Percentiles rank a stretch among this genome's conserved stretches.
These are phyloP conservation scores for Nysson spinosus DNA, from an alignment of 2,888 invertebrate species.

Conservation along the genomic window DNA sequence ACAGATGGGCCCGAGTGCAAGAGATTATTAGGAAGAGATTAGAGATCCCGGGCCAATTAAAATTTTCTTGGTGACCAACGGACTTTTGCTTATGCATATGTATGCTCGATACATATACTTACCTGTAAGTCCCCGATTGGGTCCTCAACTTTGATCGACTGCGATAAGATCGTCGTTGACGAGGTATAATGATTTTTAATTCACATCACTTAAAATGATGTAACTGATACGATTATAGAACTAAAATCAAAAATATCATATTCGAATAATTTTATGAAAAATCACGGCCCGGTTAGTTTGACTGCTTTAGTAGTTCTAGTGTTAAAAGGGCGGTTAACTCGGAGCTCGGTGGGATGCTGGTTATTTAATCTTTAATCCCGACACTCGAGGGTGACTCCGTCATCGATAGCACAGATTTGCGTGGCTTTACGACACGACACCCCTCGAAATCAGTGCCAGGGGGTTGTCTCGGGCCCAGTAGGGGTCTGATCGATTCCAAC, in stretches of 20 bases:
- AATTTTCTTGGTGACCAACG: constrained; percentile 46
- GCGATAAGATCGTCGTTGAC: constrained; percentile 44
- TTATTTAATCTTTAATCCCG: constrained; percentile 77
- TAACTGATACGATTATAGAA: too few relatives aligned
- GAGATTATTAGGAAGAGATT: constrained; percentile 53
- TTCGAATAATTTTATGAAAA: too few relatives aligned
- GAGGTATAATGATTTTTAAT: constrained; percentile 36
- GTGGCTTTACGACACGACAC: constrained; percentile 40
- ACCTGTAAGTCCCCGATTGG: too few relatives aligned
- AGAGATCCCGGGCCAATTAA: constrained; percentile 50
- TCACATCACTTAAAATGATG: too few relatives aligned
- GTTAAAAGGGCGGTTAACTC: constrained; percentile 65
- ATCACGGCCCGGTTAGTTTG: too few relatives aligned
- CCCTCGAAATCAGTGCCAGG: constrained; percentile 57
- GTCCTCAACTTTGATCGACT: constrained; percentile 48
- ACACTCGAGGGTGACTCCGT: constrained; percentile 70
- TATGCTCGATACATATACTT: too few relatives aligned
- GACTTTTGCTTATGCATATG: constrained; percentile 7
- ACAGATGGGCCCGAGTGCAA: constrained; percentile 45
- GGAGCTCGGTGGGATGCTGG: constrained; percentile 70
- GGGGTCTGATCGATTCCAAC: constrained; percentile 40
- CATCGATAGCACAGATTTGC: constrained; percentile 64
- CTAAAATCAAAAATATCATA: too few relatives aligned
- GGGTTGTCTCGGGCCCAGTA: constrained; percentile 33
- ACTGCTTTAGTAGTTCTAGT: constrained; percentile 10